Evolutionary conservation across 2,888 invertebrate species (phyloP).

Genomic region (Morpho deidamia): DNA sequence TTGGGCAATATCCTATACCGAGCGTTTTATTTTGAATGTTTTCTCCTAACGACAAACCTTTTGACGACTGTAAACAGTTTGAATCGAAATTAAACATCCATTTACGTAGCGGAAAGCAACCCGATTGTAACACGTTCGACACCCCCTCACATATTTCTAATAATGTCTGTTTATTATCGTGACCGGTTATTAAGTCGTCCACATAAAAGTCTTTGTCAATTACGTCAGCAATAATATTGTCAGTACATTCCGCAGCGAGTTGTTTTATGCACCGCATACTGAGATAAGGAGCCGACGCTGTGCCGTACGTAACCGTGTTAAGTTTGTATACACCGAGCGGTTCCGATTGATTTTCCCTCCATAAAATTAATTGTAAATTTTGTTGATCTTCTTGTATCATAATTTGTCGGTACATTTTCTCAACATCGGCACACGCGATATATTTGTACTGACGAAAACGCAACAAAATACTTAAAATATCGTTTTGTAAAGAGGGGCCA

Average conservation of each 20-base stretch:
- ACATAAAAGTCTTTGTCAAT: conserved; percentile 24
- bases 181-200: conserved; percentile 29
- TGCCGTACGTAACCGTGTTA: conserved; percentile 25
- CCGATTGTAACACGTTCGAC: conserved; percentile 1
- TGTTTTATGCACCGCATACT: conserved; percentile 32
- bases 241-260: conserved; percentile 30
- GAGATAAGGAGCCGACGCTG: conserved; percentile 34
- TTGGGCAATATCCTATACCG: conserved; percentile 19
- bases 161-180: conserved; percentile 8
- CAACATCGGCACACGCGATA: conserved; percentile 26
- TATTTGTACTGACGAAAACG: conserved; percentile 25
- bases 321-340: conserved; percentile 25
- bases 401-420: conserved; percentile 30
- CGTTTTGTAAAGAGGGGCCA: conserved; percentile 26
- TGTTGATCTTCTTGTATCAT: conserved; percentile 13
- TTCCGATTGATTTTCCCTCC: conserved; percentile 9
- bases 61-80: neutral
- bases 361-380: conserved; percentile 18
- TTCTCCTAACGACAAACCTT: conserved; percentile 4
- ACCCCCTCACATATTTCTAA: conserved; percentile 1
- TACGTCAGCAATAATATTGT: conserved; percentile 7
- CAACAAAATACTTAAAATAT: conserved; percentile 27
- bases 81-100: conserved; percentile 15
- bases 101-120: conserved; percentile 19
- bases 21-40: conserved; percentile 17